A percentile compares a stretch with the other conserved stretches of the same genome.
Evolutionary conservation across 2,797 vertebrate genomes (phyloP).

Genomic region (Rhodeus uyekii): DNA sequence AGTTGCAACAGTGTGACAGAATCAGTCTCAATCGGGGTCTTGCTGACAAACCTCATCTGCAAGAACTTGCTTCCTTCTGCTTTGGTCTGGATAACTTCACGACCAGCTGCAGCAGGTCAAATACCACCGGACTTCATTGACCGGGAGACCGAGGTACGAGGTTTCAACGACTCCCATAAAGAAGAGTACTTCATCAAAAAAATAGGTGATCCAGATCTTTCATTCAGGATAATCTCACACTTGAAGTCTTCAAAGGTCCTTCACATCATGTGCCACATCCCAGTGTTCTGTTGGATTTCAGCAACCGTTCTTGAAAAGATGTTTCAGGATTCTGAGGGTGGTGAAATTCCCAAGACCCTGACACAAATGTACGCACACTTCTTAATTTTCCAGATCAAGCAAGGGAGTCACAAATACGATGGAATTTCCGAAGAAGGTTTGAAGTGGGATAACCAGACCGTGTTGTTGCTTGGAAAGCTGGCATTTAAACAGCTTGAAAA

Average conservation of each 20-base stretch:
- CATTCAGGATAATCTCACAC: slow-evolving; percentile 32
- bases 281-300: slow-evolving; percentile 42
- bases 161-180: slow-evolving; percentile 26
- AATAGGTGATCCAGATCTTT: slow-evolving; percentile 18
- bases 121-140: slow-evolving; percentile 9
- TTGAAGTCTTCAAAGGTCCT: slow-evolving; percentile 38
- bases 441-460: slow-evolving; percentile 17
- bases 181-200: slow-evolving; percentile 28
- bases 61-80: slow-evolving; percentile 29
- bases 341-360: slow-evolving; percentile 42
- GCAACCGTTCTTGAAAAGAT: slow-evolving; percentile 34
- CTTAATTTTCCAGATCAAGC: slow-evolving; percentile 36
- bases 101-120: slow-evolving; percentile 10
- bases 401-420: slow-evolving; percentile 17
- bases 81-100: slow-evolving; percentile 40
- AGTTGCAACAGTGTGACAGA: slow-evolving; percentile 13
- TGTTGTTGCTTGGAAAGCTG: slow-evolving; percentile 42
- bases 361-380: slow-evolving; percentile 45
- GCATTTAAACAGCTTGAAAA: slow-evolving; percentile 48
- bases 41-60: slow-evolving; percentile 37
- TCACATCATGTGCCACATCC: slow-evolving; percentile 34
- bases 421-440: not conserved
- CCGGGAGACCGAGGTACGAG: slow-evolving; percentile 26
- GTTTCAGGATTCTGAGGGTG: not conserved
- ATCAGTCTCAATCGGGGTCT: not conserved